phyloP scores from a whole-genome alignment of 2,888 invertebrate genomes.

The Pocota personata region DNA sequence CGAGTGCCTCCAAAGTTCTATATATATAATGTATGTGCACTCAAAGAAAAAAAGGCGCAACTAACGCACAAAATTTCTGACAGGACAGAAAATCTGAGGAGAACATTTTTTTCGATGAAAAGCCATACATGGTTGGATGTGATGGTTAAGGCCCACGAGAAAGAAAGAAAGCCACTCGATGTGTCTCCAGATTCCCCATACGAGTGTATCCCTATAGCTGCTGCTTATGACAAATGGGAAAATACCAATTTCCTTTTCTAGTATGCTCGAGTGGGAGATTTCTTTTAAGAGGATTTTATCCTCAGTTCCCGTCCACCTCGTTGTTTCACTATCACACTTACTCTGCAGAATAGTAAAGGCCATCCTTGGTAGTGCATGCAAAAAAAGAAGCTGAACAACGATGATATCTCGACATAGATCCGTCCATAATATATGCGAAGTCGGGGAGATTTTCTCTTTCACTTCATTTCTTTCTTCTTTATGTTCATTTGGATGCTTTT shows the following conservation, averaged over 20 bases:
- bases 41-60: conserved; percentile 64
- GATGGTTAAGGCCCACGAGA: conserved; percentile 8
- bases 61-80: conserved; percentile 66
- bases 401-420: conserved; percentile 42
- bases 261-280: conserved; percentile 67
- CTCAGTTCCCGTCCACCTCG: conserved; percentile 26
- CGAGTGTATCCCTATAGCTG: conserved; percentile 37
- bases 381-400: conserved; percentile 17
- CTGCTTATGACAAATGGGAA: conserved; percentile 72
- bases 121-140: neutral
- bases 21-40: conserved; percentile 67
- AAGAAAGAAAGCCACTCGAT: conserved; percentile 43
- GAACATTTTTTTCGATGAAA: conserved; percentile 14
- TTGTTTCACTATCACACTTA: conserved; percentile 36
- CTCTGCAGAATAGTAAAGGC: conserved; percentile 14
- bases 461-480: conserved; percentile 57
- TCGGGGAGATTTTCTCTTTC: conserved; percentile 59
- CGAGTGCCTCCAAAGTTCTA: conserved; percentile 43
- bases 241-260: conserved; percentile 72
- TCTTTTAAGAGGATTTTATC: conserved; percentile 60
- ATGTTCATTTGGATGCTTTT: conserved; percentile 44
- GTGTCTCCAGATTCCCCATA: conserved; percentile 42
- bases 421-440: conserved; percentile 44
- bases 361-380: conserved; percentile 61
- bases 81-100: conserved; percentile 32